Percentiles rank a stretch among this genome's conserved stretches.
Evolutionary conservation across 2,888 invertebrate species (phyloP).

Genomic region (Tipula lateralis): DNA sequence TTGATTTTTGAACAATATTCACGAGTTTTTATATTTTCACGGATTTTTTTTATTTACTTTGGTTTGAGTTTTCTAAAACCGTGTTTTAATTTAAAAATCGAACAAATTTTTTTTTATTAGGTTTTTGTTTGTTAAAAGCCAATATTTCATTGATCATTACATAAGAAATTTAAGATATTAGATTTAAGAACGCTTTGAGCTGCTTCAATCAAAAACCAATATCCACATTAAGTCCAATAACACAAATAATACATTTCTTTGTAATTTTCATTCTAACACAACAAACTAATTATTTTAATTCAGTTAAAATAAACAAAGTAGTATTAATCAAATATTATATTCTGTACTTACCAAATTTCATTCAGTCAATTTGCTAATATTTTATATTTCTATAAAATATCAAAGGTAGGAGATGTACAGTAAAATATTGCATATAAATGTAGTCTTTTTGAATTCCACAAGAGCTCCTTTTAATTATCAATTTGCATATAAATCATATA

Average conservation of each 20-base stretch:
- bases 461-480: neutral
- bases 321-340: neutral
- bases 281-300: neutral
- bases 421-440: neutral
- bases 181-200: neutral
- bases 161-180: neutral
- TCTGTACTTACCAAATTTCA: neutral
- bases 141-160: neutral
- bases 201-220: neutral
- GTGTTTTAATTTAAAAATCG: neutral
- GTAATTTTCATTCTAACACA: neutral
- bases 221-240: neutral
- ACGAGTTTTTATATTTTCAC: neutral
- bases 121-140: conserved; percentile 11
- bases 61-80: conserved; percentile 13
- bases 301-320: neutral
- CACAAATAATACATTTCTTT: neutral
- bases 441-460: neutral
- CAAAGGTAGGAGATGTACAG: neutral
- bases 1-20: neutral
- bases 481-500: neutral
- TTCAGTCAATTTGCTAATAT: neutral
- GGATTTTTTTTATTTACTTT: neutral
- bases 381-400: neutral
- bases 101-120: neutral